phyloP scores from a whole-genome alignment of 1,140 invertebrate genomes.

The Papilio glaucus region DNA sequence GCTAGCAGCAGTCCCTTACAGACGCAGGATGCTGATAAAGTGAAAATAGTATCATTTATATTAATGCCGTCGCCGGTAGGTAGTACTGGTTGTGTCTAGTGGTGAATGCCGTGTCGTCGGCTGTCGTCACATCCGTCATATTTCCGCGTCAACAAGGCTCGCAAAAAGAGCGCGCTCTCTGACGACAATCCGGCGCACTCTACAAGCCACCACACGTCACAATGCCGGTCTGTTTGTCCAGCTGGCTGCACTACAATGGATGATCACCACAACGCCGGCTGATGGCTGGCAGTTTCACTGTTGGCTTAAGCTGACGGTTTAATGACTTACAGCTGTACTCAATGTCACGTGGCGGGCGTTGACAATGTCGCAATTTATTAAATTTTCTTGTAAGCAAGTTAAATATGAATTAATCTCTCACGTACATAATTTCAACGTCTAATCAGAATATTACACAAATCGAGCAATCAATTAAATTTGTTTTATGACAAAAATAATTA shows the following conservation, averaged over 20 bases:
- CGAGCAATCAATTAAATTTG: not conserved
- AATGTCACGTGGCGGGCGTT: not conserved
- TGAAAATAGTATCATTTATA: too few species aligned
- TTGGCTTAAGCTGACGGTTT: not conserved
- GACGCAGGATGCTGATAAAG: not conserved
- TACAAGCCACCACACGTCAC: not conserved
- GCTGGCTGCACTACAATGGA: not conserved
- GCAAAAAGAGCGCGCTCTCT: not conserved
- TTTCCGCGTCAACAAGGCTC: conserved; percentile 4
- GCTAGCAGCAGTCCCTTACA: too few species aligned
- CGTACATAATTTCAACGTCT: not conserved
- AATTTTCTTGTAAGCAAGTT: not conserved
- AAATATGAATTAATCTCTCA: too few species aligned
- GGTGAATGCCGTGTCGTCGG: too few species aligned
- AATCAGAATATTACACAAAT: conserved; percentile 1
- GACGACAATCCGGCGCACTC: not conserved
- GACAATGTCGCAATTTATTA: conserved; percentile 7
- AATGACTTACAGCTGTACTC: not conserved
- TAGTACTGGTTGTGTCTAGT: too few species aligned
- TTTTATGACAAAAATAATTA: not conserved
- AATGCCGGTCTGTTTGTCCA: conserved; percentile 3
- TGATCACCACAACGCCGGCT: not conserved
- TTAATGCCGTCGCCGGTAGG: too few species aligned
- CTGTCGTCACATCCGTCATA: not conserved
- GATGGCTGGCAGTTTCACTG: not conserved